phyloP scores from a whole-genome alignment of 2,888 invertebrate species.

The Cheilosia pagana region DNA sequence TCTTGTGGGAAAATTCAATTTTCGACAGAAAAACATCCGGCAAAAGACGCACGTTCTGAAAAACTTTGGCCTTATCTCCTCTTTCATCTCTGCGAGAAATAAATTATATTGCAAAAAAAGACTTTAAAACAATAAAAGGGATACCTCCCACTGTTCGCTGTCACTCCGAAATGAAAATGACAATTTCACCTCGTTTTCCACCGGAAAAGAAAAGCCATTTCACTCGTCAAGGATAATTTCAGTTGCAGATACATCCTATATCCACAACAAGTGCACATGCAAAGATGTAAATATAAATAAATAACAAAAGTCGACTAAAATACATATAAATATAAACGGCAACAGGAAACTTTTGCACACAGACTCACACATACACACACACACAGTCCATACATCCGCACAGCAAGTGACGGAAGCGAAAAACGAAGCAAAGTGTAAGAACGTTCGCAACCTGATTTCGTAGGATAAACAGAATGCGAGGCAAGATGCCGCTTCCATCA shows the following conservation, averaged over 20 bases:
- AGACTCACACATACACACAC: too few species aligned
- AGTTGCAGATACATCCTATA: conserved; percentile 12
- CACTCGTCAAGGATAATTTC: conserved; percentile 31
- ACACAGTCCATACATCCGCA: neutral
- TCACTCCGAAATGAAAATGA: conserved; percentile 39
- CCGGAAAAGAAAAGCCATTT: conserved; percentile 24
- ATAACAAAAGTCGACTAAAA: conserved; percentile 6
- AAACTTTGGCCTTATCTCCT: conserved; percentile 17
- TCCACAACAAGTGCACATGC: conserved; percentile 2
- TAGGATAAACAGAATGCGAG: conserved; percentile 10
- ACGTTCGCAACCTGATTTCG: conserved; percentile 18
- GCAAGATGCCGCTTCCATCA: neutral
- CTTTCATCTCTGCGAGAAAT: neutral
- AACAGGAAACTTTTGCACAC: conserved; percentile 17
- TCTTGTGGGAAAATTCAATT: conserved; percentile 4
- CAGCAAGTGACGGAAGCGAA: conserved; percentile 16
- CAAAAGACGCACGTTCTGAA: conserved; percentile 6
- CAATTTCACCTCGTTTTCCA: conserved; percentile 46
- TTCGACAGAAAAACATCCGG: neutral
- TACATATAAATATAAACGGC: conserved; percentile 1
- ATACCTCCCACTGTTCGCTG: conserved; percentile 23
- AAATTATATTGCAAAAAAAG: conserved; percentile 1
- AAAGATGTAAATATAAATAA: conserved; percentile 12
- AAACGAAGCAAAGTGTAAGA: conserved; percentile 10
- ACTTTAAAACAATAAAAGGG: conserved; percentile 22